phyloP scores from a whole-genome alignment of 2,888 invertebrate genomes.

The Macrosoma leucophasiata region DNA sequence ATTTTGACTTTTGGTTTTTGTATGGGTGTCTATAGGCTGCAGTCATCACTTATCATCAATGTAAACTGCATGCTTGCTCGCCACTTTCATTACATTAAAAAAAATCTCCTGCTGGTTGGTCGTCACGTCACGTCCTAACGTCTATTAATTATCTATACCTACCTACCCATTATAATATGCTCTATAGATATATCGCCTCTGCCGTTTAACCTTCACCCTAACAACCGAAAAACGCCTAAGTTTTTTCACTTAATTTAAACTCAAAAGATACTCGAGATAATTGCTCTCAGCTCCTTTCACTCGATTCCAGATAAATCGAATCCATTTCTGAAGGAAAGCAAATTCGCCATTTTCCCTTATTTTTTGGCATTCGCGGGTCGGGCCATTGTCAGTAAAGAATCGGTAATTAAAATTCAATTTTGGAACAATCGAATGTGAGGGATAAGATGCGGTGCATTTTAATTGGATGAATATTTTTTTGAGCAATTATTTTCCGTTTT shows the following conservation, averaged over 20 bases:
- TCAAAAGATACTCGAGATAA: conserved; percentile 75
- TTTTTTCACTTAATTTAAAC: conserved; percentile 75
- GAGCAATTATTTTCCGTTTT: neutral
- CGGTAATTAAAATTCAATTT: conserved; percentile 76
- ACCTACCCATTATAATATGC: too few species aligned
- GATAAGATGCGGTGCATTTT: conserved; percentile 66
- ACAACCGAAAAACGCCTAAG: conserved; percentile 35
- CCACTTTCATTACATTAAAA: too few species aligned
- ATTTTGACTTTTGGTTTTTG: too few species aligned
- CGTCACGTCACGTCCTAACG: too few species aligned
- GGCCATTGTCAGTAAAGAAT: conserved; percentile 66
- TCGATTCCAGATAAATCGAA: conserved; percentile 52
- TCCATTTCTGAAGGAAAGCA: conserved; percentile 54
- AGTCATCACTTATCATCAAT: too few species aligned
- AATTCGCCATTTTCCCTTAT: conserved; percentile 65
- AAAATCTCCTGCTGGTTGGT: too few species aligned
- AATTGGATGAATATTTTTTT: conserved; percentile 57
- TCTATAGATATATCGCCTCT: conserved; percentile 14
- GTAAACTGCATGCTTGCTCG: too few species aligned
- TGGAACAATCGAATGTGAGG: conserved; percentile 68
- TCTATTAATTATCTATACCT: too few species aligned
- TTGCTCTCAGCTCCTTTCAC: conserved; percentile 62
- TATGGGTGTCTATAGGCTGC: too few species aligned
- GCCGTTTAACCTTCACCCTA: conserved; percentile 29
- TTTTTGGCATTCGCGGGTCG: conserved; percentile 65